phyloP scores from a whole-genome alignment of 2,113 vertebrate species.

The Panthera leo region DNA sequence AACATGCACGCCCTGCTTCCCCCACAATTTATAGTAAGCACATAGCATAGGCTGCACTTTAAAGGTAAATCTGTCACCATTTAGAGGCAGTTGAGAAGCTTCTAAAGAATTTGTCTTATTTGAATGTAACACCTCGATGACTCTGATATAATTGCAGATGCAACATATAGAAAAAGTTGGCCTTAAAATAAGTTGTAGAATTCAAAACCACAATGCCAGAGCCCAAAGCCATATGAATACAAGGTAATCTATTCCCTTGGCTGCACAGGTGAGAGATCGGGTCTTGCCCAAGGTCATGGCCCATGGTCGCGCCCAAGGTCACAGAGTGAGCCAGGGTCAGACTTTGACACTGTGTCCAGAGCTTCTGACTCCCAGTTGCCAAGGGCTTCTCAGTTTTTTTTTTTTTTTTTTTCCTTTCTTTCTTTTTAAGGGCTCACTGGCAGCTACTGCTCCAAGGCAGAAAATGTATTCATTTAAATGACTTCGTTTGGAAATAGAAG shows the following conservation, averaged over 20 bases:
- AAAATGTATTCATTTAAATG: conserved; percentile 82
- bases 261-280: neutral
- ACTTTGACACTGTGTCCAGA: neutral
- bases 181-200: conserved; percentile 37
- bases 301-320: conserved; percentile 8
- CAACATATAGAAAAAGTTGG: neutral
- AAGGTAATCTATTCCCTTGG: neutral
- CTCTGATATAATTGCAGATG: conserved; percentile 29
- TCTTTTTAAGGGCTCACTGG: conserved; percentile 74
- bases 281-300: neutral
- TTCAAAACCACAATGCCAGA: conserved; percentile 39
- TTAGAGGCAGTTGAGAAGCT: neutral
- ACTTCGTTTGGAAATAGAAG: conserved; percentile 77
- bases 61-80: neutral
- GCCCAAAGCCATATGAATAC: neutral
- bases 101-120: conserved; percentile 23
- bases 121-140: neutral
- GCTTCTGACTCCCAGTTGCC: neutral
- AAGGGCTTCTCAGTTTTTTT: neutral
- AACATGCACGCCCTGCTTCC: neutral
- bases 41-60: neutral
- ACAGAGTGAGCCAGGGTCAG: neutral
- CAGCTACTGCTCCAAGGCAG: conserved; percentile 75
- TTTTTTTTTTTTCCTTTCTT: neutral
- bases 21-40: neutral